Conservation (phyloP, 2,888 invertebrate genomes). For the Nomada ferruginata region DNA sequence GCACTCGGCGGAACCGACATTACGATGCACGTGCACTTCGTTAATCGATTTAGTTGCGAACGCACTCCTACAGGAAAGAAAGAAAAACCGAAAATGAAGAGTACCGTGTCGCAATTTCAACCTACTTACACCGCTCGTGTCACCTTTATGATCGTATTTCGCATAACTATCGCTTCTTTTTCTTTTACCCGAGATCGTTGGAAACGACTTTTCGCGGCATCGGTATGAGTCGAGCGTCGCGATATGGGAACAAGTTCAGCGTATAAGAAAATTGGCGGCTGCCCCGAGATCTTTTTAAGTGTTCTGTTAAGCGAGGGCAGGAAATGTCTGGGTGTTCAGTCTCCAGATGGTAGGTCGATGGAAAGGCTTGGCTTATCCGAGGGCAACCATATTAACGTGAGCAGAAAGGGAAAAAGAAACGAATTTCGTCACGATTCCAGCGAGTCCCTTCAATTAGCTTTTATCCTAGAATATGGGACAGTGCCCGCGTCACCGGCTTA, state of each 20-base stretch:
- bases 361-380: constrained; percentile 31
- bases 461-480: constrained; percentile 52
- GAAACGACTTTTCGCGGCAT: not conserved
- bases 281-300: constrained; percentile 31
- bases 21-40: no score
- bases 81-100: not conserved
- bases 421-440: constrained; percentile 47
- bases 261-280: constrained; percentile 44
- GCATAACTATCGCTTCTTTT: not conserved
- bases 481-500: constrained; percentile 20
- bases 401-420: constrained; percentile 22
- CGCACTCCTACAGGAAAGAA: no score
- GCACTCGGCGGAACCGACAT: no score
- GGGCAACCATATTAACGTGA: constrained; percentile 37
- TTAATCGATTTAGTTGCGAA: no score
- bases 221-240: constrained; percentile 2
- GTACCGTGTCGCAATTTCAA: not conserved
- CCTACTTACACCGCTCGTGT: not conserved
- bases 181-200: not conserved
- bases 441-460: constrained; percentile 54
- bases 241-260: constrained; percentile 29
- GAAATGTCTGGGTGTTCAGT: constrained; percentile 13
- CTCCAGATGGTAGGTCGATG: constrained; percentile 4
- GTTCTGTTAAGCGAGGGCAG: constrained; percentile 9
- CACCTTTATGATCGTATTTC: not conserved